Evolutionary conservation across 2,113 vertebrate genomes (phyloP).

Genomic region (Agelaius phoeniceus): DNA sequence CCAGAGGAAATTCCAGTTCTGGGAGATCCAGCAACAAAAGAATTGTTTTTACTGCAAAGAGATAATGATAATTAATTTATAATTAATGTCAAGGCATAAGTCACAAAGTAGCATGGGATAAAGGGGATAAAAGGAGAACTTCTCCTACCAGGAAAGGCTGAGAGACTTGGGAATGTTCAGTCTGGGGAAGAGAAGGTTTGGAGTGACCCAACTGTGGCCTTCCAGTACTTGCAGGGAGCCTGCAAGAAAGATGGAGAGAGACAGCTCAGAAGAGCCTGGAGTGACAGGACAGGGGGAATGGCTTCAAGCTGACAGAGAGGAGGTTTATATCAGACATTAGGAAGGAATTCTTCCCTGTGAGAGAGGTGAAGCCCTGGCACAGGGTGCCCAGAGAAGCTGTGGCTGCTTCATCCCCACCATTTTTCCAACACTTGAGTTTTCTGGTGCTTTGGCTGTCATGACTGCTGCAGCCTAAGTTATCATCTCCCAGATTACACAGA

Average conservation of each 20-base stretch:
- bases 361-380: not conserved
- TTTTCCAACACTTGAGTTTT: not conserved
- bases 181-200: not conserved
- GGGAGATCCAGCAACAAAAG: not conserved
- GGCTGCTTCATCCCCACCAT: not conserved
- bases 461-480: not conserved
- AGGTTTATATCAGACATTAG: rapidly evolving
- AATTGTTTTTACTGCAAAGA: not conserved
- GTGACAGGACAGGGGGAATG: not conserved
- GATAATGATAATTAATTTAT: not conserved
- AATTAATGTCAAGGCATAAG: not conserved
- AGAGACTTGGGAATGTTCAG: not conserved
- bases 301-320: not conserved
- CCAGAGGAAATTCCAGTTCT: not conserved
- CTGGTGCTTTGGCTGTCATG: not conserved
- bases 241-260: not conserved
- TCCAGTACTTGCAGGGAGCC: not conserved
- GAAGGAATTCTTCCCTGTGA: not conserved
- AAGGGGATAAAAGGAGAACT: not conserved
- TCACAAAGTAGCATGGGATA: not conserved
- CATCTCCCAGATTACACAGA: not conserved
- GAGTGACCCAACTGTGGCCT: not conserved
- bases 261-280: not conserved
- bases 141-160: not conserved
- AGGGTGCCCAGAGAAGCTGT: not conserved